phyloP scores from a whole-genome alignment of 2,113 vertebrate genomes.

The Hippotragus niger region DNA sequence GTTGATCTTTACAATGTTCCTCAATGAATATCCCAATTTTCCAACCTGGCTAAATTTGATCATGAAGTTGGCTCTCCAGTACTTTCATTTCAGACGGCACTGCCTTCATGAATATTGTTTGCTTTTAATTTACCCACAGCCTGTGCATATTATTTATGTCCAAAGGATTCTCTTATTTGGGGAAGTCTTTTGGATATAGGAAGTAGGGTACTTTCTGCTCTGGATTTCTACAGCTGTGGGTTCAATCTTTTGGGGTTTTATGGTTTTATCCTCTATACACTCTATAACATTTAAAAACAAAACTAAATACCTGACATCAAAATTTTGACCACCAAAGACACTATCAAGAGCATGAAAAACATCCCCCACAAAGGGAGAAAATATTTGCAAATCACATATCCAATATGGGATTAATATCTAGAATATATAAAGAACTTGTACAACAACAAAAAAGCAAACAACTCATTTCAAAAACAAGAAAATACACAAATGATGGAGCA shows the following conservation, averaged over 20 bases:
- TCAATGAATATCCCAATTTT: background rate
- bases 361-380: background rate
- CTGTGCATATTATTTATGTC: background rate
- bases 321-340: background rate
- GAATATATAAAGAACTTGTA: background rate
- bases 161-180: background rate
- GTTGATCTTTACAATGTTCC: background rate
- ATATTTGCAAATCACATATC: background rate
- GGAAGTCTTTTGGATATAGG: background rate
- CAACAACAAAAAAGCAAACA: background rate
- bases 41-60: background rate
- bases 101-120: background rate
- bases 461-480: background rate
- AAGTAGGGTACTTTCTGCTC: background rate
- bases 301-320: background rate
- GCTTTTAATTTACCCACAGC: background rate
- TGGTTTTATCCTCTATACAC: background rate
- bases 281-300: background rate
- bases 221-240: background rate
- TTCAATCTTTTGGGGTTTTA: background rate
- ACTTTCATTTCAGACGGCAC: background rate
- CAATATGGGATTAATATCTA: background rate
- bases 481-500: background rate
- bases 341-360: background rate
- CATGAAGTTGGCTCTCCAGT: background rate